Percentiles rank a stretch among this genome's conserved stretches.
These are phyloP conservation scores for Dasyurus viverrinus DNA, from an alignment of 2,113 vertebrate species.

Conservation along the genomic window DNA sequence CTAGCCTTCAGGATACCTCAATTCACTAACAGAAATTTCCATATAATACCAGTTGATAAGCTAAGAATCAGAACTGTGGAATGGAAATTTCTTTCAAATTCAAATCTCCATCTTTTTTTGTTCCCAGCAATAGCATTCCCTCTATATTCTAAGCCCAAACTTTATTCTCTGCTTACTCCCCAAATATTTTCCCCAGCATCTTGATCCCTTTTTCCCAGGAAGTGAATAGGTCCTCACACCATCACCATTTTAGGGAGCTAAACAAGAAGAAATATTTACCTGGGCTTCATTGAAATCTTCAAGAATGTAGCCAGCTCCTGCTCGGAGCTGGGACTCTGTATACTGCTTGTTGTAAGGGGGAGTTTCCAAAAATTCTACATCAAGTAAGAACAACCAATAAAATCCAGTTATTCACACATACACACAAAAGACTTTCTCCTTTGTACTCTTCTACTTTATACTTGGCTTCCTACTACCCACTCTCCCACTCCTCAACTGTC, in stretches of 20 bases:
- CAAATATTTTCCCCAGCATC: conserved; percentile 1
- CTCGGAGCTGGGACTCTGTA: conserved; percentile 91
- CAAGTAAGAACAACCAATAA: conserved; percentile 58
- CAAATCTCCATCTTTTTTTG: conserved; percentile 34
- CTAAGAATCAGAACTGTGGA: not conserved
- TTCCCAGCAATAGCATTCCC: conserved; percentile 18
- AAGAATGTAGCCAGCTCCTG: conserved; percentile 94
- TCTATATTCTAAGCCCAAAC: conserved; percentile 24
- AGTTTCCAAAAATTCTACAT: conserved; percentile 89
- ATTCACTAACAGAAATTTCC: not conserved
- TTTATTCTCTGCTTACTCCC: conserved; percentile 15
- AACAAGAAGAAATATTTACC: conserved; percentile 80
- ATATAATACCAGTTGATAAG: not conserved
- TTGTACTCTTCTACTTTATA: conserved; percentile 33
- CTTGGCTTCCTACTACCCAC: conserved; percentile 23
- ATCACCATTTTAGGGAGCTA: not conserved
- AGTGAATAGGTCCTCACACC: not conserved
- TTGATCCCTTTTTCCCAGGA: not conserved
- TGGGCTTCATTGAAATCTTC: conserved; percentile 97
- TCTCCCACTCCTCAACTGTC: not conserved
- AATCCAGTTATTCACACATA: conserved; percentile 3
- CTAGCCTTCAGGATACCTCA: conserved; percentile 1
- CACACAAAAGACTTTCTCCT: not conserved
- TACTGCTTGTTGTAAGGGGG: conserved; percentile 93
- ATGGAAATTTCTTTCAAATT: conserved; percentile 3